These are phyloP conservation scores for Metalampra italica DNA, from an alignment of 2,888 invertebrate genomes.

Conservation along the genomic window DNA sequence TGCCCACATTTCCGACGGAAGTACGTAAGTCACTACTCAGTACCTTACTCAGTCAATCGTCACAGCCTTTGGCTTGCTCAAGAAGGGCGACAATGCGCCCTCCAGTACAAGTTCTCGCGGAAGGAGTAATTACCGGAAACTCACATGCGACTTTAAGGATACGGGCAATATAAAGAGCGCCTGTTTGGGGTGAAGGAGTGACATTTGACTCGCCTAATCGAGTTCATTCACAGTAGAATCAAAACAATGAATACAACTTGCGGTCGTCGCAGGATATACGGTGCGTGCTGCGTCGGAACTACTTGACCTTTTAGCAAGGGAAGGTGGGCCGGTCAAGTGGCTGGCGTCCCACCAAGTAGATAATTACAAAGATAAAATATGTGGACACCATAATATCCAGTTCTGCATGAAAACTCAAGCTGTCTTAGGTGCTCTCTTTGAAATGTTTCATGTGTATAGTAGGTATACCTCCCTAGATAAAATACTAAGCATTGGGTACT, in stretches of 20 bases:
- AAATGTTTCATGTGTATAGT: too few species aligned
- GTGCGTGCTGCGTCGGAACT: constrained; percentile 36
- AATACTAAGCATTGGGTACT: too few species aligned
- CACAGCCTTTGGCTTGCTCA: constrained; percentile 58
- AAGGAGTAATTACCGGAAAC: constrained; percentile 74
- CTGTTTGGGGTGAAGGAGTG: constrained; percentile 62
- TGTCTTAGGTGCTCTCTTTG: too few species aligned
- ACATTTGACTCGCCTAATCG: constrained; percentile 74
- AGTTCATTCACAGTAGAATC: constrained; percentile 60
- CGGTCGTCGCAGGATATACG: constrained; percentile 63
- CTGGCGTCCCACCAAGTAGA: constrained; percentile 7
- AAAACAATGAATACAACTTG: constrained; percentile 57
- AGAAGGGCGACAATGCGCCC: constrained; percentile 61
- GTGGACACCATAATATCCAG: too few species aligned
- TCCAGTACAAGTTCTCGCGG: constrained; percentile 50
- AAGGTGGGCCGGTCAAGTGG: constrained; percentile 19
- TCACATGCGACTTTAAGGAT: constrained; percentile 54
- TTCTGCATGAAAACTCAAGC: too few species aligned
- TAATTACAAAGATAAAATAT: constrained; percentile 1
- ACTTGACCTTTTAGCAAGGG: constrained; percentile 35
- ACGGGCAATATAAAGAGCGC: constrained; percentile 47
- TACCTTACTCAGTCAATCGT: constrained; percentile 47
- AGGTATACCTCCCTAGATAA: too few species aligned
- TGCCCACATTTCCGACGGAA: constrained; percentile 73
- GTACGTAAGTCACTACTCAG: constrained; percentile 49